These are phyloP conservation scores for Ciconia stormi DNA, from an alignment of 2,113 vertebrate species.

Conservation along the genomic window DNA sequence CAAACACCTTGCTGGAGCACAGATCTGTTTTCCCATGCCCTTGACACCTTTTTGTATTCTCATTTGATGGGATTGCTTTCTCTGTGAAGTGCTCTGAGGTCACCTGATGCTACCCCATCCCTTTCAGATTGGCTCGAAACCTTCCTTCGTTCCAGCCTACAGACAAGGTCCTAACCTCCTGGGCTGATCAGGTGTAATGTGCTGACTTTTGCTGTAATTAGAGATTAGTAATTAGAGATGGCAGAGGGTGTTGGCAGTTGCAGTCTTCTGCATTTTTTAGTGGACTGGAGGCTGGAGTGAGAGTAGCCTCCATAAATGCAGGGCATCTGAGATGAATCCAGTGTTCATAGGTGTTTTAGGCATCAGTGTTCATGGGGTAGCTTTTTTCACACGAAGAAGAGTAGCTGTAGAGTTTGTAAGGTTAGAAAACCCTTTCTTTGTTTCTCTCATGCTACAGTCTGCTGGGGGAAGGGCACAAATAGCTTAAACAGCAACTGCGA, in stretches of 20 bases:
- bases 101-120: background rate
- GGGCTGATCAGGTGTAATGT: slow-evolving; percentile 37
- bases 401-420: background rate
- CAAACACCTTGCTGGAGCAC: background rate
- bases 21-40: background rate
- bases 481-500: background rate
- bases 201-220: background rate
- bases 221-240: slow-evolving; percentile 23
- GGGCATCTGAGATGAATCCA: background rate
- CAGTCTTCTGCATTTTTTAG: slow-evolving; percentile 5
- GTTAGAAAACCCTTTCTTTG: background rate
- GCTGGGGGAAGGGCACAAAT: background rate
- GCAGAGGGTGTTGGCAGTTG: background rate
- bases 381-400: background rate
- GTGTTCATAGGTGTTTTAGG: background rate
- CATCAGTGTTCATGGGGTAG: background rate
- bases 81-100: background rate
- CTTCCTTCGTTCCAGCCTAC: background rate
- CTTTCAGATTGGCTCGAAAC: background rate
- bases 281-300: background rate
- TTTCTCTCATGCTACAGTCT: background rate
- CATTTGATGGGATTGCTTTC: background rate
- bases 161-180: background rate
- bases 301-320: background rate
- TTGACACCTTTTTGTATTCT: background rate